These are phyloP conservation scores for Carcharodon carcharias DNA, from an alignment of 2,797 vertebrate species.

Conservation along the genomic window DNA sequence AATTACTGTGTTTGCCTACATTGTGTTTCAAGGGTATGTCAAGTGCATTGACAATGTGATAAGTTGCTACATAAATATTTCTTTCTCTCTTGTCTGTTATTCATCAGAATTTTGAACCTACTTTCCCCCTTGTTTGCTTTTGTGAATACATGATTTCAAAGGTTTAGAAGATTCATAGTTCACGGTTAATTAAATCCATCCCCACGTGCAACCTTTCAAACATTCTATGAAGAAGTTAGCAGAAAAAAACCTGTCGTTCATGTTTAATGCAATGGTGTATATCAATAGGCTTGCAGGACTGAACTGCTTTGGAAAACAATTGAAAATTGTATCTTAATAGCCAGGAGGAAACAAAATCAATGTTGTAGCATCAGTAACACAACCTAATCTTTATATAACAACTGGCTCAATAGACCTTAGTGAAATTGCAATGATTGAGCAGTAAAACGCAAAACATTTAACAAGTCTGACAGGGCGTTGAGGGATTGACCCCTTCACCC, in stretches of 20 bases:
- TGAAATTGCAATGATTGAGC: background rate
- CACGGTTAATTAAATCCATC: constrained; percentile 9
- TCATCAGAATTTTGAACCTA: background rate
- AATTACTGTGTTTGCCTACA: background rate
- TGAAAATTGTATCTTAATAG: background rate
- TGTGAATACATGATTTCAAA: background rate
- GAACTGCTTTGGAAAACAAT: background rate
- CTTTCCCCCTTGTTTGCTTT: background rate
- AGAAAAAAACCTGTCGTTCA: background rate
- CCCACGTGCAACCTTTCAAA: background rate
- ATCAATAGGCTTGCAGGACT: background rate
- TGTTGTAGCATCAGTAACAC: background rate
- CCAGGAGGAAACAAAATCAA: background rate
- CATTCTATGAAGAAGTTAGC: background rate
- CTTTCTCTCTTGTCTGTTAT: background rate
- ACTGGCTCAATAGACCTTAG: background rate
- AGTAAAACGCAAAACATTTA: background rate
- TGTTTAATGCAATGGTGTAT: background rate
- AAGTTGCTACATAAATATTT: constrained; percentile 1
- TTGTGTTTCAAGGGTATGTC: background rate
- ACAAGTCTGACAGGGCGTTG: background rate
- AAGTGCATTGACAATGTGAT: background rate
- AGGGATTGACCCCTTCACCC: background rate
- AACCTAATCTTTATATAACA: background rate
- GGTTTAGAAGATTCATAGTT: background rate